Percentiles rank a stretch among this genome's conserved stretches.
phyloP scores from a whole-genome alignment of 2,797 vertebrate species.

The Aeoliscus strigatus region DNA sequence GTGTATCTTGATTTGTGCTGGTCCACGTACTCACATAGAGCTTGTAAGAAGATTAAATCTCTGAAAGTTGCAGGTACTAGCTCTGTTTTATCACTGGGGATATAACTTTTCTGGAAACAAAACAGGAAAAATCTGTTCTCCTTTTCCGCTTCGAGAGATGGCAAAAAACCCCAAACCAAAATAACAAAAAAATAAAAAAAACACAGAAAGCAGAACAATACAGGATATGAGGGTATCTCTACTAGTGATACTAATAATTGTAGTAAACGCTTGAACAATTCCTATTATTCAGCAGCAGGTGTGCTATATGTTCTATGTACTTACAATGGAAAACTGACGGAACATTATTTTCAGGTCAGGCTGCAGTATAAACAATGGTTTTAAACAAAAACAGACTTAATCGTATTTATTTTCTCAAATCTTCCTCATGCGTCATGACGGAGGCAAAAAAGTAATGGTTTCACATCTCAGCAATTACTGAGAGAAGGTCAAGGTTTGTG shows the following conservation, averaged over 20 bases:
- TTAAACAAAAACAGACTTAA: conserved; percentile 2
- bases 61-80: conserved; percentile 31
- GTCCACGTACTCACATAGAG: too few relatives aligned
- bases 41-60: too few relatives aligned
- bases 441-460: conserved; percentile 9
- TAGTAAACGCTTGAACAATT: conserved; percentile 31
- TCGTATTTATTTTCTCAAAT: conserved; percentile 27
- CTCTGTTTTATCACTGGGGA: conserved; percentile 31
- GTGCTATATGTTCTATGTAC: conserved; percentile 19
- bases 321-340: too few relatives aligned
- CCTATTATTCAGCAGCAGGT: conserved; percentile 43
- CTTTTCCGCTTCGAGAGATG: conserved; percentile 68
- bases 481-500: conserved; percentile 55
- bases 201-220: conserved; percentile 66
- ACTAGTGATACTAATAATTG: conserved; percentile 36
- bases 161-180: too few relatives aligned
- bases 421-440: conserved; percentile 22
- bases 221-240: conserved; percentile 50
- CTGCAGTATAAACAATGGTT: not conserved
- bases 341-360: too few relatives aligned
- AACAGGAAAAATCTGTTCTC: conserved; percentile 85
- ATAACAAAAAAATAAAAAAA: too few relatives aligned
- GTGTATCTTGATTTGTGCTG: too few relatives aligned
- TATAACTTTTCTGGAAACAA: conserved; percentile 54
- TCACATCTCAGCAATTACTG: conserved; percentile 30